Base-by-base conservation (phyloP, 2,888 invertebrate genomes). In the Cheiracanthium punctorium region DNA sequence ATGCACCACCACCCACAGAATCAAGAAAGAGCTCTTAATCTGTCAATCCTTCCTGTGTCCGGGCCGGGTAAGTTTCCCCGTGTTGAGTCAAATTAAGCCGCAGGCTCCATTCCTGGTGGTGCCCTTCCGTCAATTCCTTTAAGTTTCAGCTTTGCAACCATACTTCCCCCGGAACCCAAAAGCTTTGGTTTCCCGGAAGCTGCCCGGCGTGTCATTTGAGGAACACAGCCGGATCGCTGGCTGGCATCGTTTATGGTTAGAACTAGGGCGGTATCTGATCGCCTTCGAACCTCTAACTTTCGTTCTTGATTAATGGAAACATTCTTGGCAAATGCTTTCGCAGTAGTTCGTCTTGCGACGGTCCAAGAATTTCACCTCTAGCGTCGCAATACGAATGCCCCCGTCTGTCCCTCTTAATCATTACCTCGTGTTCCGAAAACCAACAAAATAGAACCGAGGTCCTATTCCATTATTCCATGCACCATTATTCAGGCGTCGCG, bases 281-380 rank as follows among this genome's bases (percentile, higher is more conserved):
- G 93, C 93, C 94, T 94, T 94, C 93, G 93, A 93, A 93, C 94
- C 94, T 93, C 93, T 93, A 93, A 94, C 94, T 93, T 94, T 93
- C 93, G 93, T 94, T 93, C 93, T 93, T 94, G 93, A 94, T 94
- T 93, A 94, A 94, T 93, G 93, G 94, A 94, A 93, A 93, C 93
- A 93, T 93, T 93, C 93, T 94, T 94, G 94, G 94, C 93, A 94
- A 94, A 94, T 94, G 94, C 94, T 93, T 94, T 94, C 93, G 94
- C 94, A 92, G 92, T 92, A 91, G 93, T 93, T 91, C 92, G 93
- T 94, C 93, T 93, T 93, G 91, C 92, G 92, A 91, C 92, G 93
- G 92, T 94, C 93, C 93, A 93, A 93, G 93, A 94, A 94, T 94
- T 94, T 94, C 93, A 94, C 93, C 93, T 93, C 94, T 94, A 92